These are phyloP conservation scores for Mastomys coucha DNA, from an alignment of 2,113 vertebrate genomes.

Conservation along the genomic window DNA sequence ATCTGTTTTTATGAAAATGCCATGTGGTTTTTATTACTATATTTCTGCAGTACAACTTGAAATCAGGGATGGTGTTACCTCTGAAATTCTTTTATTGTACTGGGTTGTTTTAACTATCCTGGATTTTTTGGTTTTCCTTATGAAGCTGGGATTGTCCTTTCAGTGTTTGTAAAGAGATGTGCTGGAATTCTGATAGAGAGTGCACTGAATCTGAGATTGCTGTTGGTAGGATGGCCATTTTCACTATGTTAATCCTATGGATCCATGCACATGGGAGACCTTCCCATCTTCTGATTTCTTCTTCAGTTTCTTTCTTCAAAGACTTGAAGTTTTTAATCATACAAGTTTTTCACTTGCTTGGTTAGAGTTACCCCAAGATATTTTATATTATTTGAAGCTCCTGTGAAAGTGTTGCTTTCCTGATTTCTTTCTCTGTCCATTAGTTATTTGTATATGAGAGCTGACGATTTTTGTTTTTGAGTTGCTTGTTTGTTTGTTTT, in stretches of 20 bases:
- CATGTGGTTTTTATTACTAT: neutral
- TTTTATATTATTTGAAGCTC: neutral
- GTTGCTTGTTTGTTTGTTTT: neutral
- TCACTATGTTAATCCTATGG: neutral
- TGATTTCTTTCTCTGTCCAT: neutral
- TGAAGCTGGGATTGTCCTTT: neutral
- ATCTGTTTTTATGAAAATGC: neutral
- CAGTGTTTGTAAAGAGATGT: neutral
- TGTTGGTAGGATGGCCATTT: neutral
- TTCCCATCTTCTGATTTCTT: neutral
- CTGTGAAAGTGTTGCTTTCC: neutral
- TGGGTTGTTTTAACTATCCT: neutral
- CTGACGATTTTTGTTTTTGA: too few species aligned
- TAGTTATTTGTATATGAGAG: too few species aligned
- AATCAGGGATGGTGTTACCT: neutral
- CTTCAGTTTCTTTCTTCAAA: neutral
- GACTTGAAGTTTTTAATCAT: neutral
- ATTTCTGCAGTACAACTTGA: neutral
- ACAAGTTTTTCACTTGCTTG: neutral
- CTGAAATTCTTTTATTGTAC: neutral
- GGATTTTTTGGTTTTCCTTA: neutral
- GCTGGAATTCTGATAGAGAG: neutral
- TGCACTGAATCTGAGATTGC: neutral
- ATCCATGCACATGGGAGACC: neutral
- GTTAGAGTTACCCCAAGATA: neutral